A percentile compares a stretch with the other conserved stretches of the same genome.
Evolutionary conservation across 2,113 vertebrate genomes (phyloP).

Genomic region (Takifugu bimaculatus): DNA sequence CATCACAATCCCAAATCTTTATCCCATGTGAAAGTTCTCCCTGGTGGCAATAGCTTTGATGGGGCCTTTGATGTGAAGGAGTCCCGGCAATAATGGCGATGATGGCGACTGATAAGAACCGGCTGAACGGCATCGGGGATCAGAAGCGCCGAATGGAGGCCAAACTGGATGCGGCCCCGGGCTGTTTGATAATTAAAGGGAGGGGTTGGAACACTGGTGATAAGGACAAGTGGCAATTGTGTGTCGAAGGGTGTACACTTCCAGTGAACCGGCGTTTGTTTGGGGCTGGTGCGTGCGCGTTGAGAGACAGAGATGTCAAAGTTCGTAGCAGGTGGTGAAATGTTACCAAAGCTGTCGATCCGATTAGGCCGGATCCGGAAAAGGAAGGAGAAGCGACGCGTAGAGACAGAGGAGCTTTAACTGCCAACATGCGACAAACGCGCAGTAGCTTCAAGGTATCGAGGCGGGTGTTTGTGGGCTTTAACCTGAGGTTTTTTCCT

Average conservation of each 20-base stretch:
- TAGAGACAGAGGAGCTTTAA: too few relatives aligned
- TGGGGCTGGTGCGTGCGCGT: background rate
- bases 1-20: constrained; percentile 44
- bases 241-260: constrained; percentile 13
- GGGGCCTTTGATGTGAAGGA: constrained; percentile 61
- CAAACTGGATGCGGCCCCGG: constrained; percentile 46
- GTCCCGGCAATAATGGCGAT: constrained; percentile 48
- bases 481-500: too few relatives aligned
- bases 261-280: background rate
- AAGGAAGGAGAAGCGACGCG: too few relatives aligned
- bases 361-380: too few relatives aligned
- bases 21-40: constrained; percentile 58
- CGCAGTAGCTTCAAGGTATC: too few relatives aligned
- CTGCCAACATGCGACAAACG: too few relatives aligned
- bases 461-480: too few relatives aligned
- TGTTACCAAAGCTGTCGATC: constrained; percentile 3
- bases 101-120: constrained; percentile 62
- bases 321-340: constrained; percentile 39
- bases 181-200: constrained; percentile 53
- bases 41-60: constrained; percentile 52
- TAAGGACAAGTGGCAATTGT: constrained; percentile 57
- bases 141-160: constrained; percentile 51
- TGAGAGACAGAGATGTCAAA: constrained; percentile 15
- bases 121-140: constrained; percentile 54
- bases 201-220: constrained; percentile 45